Evolutionary conservation across 2,113 vertebrate species (phyloP), one percentile per base, ranked within the genome.

Genomic region (Otis tarda): DNA sequence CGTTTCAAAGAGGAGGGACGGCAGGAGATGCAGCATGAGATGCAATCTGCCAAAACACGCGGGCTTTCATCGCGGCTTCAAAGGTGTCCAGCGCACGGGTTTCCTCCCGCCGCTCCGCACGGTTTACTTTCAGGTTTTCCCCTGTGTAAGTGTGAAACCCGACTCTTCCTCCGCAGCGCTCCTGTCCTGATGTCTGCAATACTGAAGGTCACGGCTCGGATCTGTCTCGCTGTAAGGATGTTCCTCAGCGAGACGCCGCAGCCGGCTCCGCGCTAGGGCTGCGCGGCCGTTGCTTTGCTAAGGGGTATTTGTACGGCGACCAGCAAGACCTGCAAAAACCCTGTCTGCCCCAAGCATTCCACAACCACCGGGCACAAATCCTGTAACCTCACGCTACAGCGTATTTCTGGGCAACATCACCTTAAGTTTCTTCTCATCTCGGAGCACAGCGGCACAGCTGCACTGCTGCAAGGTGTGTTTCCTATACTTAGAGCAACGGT

Each of bases 1-100:
- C 71, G 53, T 67, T 78, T 69, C 68, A 49, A 81, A 78, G 65
- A 81, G 45, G 73, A 84, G 50, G 23, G 39, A 8, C 21, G n/a
- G 23, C 76, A 79, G 47, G 55, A 80, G 59, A 70, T 35, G 73
- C 50, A 43, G 84, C 31, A 52, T 0, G 71, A 81, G 79, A 50
- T 7, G 27, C 49, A 61, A 41, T 28, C 57, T 6, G 37, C 82
- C 70, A 77, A 76, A 86, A 70, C 30, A 20, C 0, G 0, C 4
- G 0, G 12, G 22, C 41, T 50, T 83, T 61, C 70, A 41, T 22
- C 50, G 3, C 9, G 24, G 12, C 22, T 76, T 41, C 41, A 70
- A 17, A 73, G 23, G 73, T 61, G 39, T 59, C 76, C 49, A 8
- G 61, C 43, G 37, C 15, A 43, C 0, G 22, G 6, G 10, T 45